Percentiles rank a stretch among this genome's conserved stretches.
phyloP scores from a whole-genome alignment of 2,797 vertebrate species.

The Enteromius radiatus region DNA sequence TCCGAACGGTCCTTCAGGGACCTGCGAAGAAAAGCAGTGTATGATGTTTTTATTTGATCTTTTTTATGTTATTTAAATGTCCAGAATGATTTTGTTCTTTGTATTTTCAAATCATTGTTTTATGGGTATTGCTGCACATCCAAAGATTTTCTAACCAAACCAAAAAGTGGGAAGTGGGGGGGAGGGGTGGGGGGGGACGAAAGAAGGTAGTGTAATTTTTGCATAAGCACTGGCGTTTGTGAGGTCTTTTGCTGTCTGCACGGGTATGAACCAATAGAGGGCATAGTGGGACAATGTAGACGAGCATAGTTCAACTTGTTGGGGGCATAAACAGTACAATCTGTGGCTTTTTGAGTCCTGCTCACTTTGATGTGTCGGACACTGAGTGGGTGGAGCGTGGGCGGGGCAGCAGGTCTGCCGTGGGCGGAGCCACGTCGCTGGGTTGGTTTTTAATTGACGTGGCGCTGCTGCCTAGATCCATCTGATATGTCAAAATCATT shows the following conservation, averaged over 20 bases:
- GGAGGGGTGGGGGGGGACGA: slow-evolving; percentile 64
- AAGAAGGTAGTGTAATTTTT: slow-evolving; percentile 80
- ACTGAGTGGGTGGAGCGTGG: slow-evolving; percentile 72
- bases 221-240: slow-evolving; percentile 89
- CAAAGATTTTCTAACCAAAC: slow-evolving; percentile 88
- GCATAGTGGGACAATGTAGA: slow-evolving; percentile 76
- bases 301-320: slow-evolving; percentile 79
- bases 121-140: slow-evolving; percentile 87
- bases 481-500: slow-evolving; percentile 75
- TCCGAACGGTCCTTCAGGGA: slow-evolving; percentile 80
- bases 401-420: slow-evolving; percentile 77
- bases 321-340: slow-evolving; percentile 80
- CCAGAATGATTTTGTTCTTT: slow-evolving; percentile 76
- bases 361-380: slow-evolving; percentile 72
- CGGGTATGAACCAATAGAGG: slow-evolving; percentile 84
- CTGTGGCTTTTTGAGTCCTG: slow-evolving; percentile 72
- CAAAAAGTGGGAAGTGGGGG: slow-evolving; percentile 74
- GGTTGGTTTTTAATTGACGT: slow-evolving; percentile 73
- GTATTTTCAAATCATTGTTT: slow-evolving; percentile 69
- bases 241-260: slow-evolving; percentile 86
- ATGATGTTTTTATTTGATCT: slow-evolving; percentile 58
- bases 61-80: slow-evolving; percentile 85
- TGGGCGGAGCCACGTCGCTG: slow-evolving; percentile 71
- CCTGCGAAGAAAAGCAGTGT: slow-evolving; percentile 84
- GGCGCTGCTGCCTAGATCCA: slow-evolving; percentile 74